Base-by-base conservation (phyloP, 2,888 invertebrate species). In the Alitta virens region DNA sequence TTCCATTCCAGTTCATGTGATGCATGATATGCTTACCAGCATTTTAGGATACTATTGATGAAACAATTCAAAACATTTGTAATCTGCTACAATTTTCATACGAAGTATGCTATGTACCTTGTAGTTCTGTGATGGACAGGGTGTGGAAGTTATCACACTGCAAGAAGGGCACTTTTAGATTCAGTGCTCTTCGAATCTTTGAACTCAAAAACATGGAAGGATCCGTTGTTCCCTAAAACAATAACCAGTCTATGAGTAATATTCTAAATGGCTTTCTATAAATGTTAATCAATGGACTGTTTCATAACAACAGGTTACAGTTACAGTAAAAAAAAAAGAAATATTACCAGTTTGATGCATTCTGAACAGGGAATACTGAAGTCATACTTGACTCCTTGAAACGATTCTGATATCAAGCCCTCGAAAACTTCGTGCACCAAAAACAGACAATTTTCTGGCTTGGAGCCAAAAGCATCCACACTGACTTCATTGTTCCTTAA, bases 101-200 rank as follows among this genome's bases (percentile, higher is more conserved):
- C n/a, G n/a, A n/a, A n/a, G n/a, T n/a, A n/a, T n/a, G n/a, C n/a
- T n/a, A n/a, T n/a, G n/a, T 56, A 79, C 79, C 75, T 70, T 76
- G 76, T 12, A 81, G 71, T 62, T 80, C 79, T 40, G 73, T 68
- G 5, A 81, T 71, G 12, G 80, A 75, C 7, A 80, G 69, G 18
- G 75, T 76, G 64, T 81, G 80, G 70, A 81, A 81, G 25, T 77
- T 75, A 57, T 77, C 75, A 74, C 81, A 81, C 68, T 81, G 81
- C 26, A 81, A 65, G 65, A 81, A 81, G 3, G 79, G 78, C 9
- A 77, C 78, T 67, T 78, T 78, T 63, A 80, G 64, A 55, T 78
- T 76, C 23, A 73, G 68, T 2, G 79, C 81, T 59, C 78, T 63
- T 38, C 75, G 71, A 2, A 81, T 71, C 62, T 76, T 74, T 12